Evolutionary conservation across 2,797 vertebrate genomes (phyloP).

Genomic region (Megalops cyprinoides): DNA sequence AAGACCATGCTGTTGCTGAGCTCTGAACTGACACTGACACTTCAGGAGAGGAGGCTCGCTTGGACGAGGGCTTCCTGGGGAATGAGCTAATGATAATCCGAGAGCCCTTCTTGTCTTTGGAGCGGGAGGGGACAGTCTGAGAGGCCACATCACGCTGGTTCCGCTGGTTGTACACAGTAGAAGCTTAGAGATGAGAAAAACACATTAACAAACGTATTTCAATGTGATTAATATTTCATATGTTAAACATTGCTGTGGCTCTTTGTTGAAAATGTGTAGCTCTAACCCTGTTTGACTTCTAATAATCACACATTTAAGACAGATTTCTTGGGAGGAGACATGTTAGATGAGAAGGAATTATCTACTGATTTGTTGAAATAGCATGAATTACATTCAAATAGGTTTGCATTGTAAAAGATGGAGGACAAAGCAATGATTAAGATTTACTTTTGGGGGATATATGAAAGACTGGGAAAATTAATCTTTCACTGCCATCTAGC

Average conservation of each 20-base stretch:
- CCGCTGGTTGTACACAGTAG: slow-evolving; percentile 63
- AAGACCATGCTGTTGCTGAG: slow-evolving; percentile 74
- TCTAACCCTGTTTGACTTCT: no score
- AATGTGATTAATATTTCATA: neutral
- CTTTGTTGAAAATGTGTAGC: no score
- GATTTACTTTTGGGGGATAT: neutral
- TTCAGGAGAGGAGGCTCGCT: slow-evolving; percentile 69
- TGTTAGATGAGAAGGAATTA: no score
- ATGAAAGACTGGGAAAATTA: slow-evolving; percentile 22
- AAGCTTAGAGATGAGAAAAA: slow-evolving; percentile 59
- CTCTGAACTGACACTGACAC: slow-evolving; percentile 77
- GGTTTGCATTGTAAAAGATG: no score
- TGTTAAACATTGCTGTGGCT: no score
- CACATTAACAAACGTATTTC: slow-evolving; percentile 17
- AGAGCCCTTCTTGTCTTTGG: slow-evolving; percentile 77
- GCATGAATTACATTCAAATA: no score
- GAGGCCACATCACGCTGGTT: slow-evolving; percentile 86
- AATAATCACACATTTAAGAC: no score
- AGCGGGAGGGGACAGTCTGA: slow-evolving; percentile 81
- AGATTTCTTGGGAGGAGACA: no score
- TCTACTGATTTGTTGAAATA: neutral
- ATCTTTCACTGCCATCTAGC: slow-evolving; percentile 41
- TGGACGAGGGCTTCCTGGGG: slow-evolving; percentile 69
- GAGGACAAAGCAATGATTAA: neutral
- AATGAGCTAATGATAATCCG: slow-evolving; percentile 75